phyloP scores from a whole-genome alignment of 2,888 invertebrate genomes.

The Periphyllus acericola region DNA sequence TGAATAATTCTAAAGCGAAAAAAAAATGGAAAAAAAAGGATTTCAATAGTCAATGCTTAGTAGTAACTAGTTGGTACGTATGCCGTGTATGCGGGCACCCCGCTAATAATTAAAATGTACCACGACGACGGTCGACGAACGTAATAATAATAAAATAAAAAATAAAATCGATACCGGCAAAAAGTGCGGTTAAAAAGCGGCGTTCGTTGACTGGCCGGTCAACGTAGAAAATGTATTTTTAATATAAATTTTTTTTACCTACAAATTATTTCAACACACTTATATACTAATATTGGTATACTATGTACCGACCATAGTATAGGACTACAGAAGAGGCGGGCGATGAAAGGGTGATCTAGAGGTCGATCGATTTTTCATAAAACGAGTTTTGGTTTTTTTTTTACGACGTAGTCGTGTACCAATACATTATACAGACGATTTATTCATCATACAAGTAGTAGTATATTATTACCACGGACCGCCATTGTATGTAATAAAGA shows the following conservation, averaged over 20 bases:
- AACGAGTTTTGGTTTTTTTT: conserved; percentile 12
- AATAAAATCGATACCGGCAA: neutral
- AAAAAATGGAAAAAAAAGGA: neutral
- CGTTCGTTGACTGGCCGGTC: neutral
- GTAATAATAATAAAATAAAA: neutral
- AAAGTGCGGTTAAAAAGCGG: neutral
- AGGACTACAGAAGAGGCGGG: neutral
- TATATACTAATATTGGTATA: neutral
- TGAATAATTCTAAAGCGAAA: neutral
- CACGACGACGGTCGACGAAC: neutral
- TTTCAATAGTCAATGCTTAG: too few species aligned
- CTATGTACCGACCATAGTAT: neutral
- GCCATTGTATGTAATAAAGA: too few species aligned
- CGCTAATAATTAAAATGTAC: neutral
- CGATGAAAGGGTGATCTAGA: too few species aligned
- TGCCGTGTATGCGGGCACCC: neutral
- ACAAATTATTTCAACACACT: neutral
- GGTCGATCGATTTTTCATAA: neutral
- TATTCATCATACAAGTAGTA: too few species aligned
- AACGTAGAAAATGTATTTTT: neutral
- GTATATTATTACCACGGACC: too few species aligned
- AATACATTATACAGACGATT: too few species aligned
- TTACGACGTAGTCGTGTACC: too few species aligned
- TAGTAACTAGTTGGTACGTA: neutral
- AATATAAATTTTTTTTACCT: too few species aligned